phyloP scores from a whole-genome alignment of 2,113 vertebrate species.

The Terrapene triunguis region DNA sequence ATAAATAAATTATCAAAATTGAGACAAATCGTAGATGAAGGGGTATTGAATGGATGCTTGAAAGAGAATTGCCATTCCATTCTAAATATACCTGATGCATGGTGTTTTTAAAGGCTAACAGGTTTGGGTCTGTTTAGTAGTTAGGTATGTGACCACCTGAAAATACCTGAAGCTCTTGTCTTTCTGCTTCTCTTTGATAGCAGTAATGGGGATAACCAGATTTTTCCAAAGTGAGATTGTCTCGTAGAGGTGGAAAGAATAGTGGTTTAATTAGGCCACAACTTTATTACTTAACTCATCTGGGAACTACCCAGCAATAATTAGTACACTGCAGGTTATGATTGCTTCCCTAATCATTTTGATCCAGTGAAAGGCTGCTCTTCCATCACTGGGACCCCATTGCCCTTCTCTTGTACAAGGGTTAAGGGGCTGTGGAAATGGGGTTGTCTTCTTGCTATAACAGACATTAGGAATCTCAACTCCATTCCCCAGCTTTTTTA shows the following conservation, averaged over 20 bases:
- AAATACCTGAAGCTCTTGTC: not conserved
- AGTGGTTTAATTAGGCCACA: not conserved
- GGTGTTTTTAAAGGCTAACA: too few species aligned
- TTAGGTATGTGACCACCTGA: not conserved
- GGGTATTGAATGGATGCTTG: not conserved
- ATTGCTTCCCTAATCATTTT: not conserved
- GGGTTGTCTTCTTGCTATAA: not conserved
- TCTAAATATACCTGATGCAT: not conserved
- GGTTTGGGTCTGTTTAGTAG: not conserved
- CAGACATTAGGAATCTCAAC: not conserved
- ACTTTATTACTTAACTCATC: not conserved
- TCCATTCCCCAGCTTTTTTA: not conserved
- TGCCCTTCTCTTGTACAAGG: not conserved
- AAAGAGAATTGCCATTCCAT: not conserved
- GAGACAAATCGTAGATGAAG: not conserved
- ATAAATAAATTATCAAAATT: not conserved
- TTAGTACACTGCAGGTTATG: not conserved
- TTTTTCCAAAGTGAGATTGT: not conserved
- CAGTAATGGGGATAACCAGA: not conserved
- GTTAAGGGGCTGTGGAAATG: not conserved
- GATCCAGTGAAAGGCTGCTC: not conserved
- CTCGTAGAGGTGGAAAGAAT: not conserved
- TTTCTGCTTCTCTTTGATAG: not conserved
- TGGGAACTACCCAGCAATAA: not conserved
- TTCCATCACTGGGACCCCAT: not conserved